Evolutionary conservation across 2,888 invertebrate species (phyloP).

Genomic region (Pterostichus madidus): DNA sequence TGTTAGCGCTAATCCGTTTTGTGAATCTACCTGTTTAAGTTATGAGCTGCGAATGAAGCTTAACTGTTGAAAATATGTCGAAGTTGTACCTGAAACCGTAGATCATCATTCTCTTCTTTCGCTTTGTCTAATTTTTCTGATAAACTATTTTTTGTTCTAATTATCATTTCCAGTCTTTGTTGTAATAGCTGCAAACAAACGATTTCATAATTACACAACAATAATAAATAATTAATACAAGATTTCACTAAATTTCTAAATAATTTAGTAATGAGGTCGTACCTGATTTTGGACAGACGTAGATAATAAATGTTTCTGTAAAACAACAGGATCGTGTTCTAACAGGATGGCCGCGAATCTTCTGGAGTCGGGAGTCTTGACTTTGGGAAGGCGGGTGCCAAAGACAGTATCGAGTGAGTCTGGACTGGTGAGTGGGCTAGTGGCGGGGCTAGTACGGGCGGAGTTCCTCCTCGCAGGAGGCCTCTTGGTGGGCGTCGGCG

Average conservation of each 20-base stretch:
- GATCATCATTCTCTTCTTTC: constrained; percentile 89
- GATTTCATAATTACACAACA: constrained; percentile 24
- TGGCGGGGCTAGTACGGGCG: constrained; percentile 69
- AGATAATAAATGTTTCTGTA: constrained; percentile 90
- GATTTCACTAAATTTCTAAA: constrained; percentile 37
- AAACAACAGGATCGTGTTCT: constrained; percentile 89
- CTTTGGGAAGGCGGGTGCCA: constrained; percentile 82
- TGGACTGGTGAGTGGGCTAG: constrained; percentile 78
- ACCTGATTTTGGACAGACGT: constrained; percentile 93
- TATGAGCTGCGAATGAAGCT: background rate
- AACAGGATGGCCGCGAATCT: constrained; percentile 91
- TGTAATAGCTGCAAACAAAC: constrained; percentile 82
- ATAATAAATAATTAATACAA: constrained; percentile 41
- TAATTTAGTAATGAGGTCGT: constrained; percentile 69
- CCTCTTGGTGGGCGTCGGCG: constrained; percentile 70
- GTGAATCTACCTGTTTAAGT: too few species aligned
- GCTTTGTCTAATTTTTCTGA: constrained; percentile 85
- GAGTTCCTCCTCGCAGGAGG: constrained; percentile 68
- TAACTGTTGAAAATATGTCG: background rate
- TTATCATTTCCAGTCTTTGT: constrained; percentile 85
- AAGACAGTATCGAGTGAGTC: constrained; percentile 82
- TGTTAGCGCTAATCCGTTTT: too few species aligned
- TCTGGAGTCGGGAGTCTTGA: constrained; percentile 84
- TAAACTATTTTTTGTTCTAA: constrained; percentile 83
- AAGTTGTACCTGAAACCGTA: constrained; percentile 85